Evolutionary conservation across 2,113 vertebrate genomes (phyloP).

Genomic region (Ahaetulla prasina): DNA sequence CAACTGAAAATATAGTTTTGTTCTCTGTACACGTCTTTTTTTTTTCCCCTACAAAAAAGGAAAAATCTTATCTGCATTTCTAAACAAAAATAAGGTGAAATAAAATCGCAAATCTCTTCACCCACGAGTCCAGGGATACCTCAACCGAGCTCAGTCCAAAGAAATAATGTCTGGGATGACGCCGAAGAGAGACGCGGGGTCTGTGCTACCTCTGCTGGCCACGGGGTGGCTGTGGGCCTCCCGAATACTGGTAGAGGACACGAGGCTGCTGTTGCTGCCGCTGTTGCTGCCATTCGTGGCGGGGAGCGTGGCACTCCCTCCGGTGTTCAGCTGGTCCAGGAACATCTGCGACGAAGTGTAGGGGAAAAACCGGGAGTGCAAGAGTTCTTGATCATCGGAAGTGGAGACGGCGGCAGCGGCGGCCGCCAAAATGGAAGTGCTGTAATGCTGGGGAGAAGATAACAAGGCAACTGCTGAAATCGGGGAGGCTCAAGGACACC

Average conservation of each 20-base stretch:
- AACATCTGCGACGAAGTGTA: conserved; percentile 94
- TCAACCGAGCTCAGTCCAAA: conserved; percentile 79
- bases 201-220: conserved; percentile 72
- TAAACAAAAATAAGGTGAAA: conserved; percentile 69
- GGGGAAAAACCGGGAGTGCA: conserved; percentile 90
- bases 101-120: conserved; percentile 65
- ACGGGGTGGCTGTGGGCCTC: conserved; percentile 79
- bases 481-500: background rate
- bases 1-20: conserved; percentile 99
- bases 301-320: conserved; percentile 74
- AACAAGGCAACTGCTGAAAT: conserved; percentile 6
- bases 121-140: conserved; percentile 51
- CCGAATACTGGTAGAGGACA: conserved; percentile 86
- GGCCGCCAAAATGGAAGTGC: conserved; percentile 88
- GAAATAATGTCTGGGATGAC: conserved; percentile 96
- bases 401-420: conserved; percentile 87
- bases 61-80: conserved; percentile 67
- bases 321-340: conserved; percentile 85
- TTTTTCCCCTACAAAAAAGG: conserved; percentile 66
- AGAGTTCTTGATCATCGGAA: conserved; percentile 92
- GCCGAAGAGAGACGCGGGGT: conserved; percentile 89
- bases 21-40: conserved; percentile 94
- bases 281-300: conserved; percentile 84
- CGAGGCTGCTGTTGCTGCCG: conserved; percentile 89
- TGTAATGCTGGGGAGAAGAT: conserved; percentile 83